These are phyloP conservation scores for Etheostoma spectabile DNA, from an alignment of 2,113 vertebrate species.

Conservation along the genomic window DNA sequence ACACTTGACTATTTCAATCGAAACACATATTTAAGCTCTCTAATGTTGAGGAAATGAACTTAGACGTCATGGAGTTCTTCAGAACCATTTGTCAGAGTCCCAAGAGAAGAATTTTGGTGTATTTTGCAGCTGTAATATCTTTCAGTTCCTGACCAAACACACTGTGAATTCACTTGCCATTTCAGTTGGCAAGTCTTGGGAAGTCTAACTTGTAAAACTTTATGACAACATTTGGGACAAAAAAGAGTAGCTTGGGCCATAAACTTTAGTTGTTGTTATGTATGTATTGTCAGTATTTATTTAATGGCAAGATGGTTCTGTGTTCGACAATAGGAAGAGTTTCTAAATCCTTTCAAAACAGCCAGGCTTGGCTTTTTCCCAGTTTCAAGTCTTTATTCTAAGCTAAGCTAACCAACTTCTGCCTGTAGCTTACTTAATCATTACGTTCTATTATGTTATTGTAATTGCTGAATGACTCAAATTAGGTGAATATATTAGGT, in stretches of 20 bases:
- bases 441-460: neutral
- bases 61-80: conserved; percentile 45
- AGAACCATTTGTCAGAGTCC: conserved; percentile 52
- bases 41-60: conserved; percentile 70
- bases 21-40: conserved; percentile 51
- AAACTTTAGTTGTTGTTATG: conserved; percentile 28
- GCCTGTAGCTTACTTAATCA: neutral
- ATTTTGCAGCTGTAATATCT: conserved; percentile 34
- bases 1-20: conserved; percentile 58
- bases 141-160: conserved; percentile 13
- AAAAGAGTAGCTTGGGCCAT: conserved; percentile 3
- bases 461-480: neutral
- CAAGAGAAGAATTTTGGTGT: conserved; percentile 26
- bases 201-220: conserved; percentile 36
- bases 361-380: neutral
- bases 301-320: neutral
- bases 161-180: conserved; percentile 31
- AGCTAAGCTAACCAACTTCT: neutral
- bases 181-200: conserved; percentile 12
- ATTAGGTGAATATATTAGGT: neutral
- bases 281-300: neutral
- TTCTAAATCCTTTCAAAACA: neutral
- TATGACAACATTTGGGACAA: conserved; percentile 12
- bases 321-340: neutral
- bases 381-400: neutral